Percentiles rank a stretch among this genome's conserved stretches.
Conservation (phyloP, 1,140 invertebrate species). For the Leptinotarsa lineolata region DNA sequence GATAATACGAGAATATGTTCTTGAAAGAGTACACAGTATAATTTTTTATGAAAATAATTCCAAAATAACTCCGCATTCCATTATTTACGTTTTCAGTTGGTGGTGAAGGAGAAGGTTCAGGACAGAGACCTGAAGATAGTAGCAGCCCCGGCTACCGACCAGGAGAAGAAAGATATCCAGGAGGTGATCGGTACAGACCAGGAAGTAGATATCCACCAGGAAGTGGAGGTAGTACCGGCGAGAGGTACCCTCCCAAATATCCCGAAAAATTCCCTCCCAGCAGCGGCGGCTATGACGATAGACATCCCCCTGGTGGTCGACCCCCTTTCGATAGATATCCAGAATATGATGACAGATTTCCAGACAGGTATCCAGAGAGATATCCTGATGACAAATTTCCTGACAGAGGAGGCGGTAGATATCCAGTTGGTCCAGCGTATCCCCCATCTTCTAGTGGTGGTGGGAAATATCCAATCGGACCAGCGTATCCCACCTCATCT, state of each 20-base stretch:
- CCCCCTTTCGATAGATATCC: slow-evolving; percentile 52
- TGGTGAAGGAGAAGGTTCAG: slow-evolving; percentile 40
- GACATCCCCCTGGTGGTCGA: slow-evolving; percentile 53
- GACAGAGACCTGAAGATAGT: slow-evolving; percentile 38
- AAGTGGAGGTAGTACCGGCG: slow-evolving; percentile 42
- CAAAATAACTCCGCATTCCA: too few relatives aligned
- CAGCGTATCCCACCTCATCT: slow-evolving; percentile 42
- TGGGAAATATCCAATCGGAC: slow-evolving; percentile 23
- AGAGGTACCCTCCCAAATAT: slow-evolving; percentile 60
- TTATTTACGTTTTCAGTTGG: slow-evolving; percentile 41
- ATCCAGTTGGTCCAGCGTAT: slow-evolving; percentile 47
- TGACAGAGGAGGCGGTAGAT: slow-evolving; percentile 34
- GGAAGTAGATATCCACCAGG: slow-evolving; percentile 35
- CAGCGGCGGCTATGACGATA: slow-evolving; percentile 50
- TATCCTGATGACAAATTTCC: slow-evolving; percentile 34
- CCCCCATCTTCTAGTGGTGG: slow-evolving; percentile 39
- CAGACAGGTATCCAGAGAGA: slow-evolving; percentile 52
- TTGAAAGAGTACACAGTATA: too few relatives aligned
- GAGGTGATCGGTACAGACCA: slow-evolving; percentile 37
- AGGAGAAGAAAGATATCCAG: slow-evolving; percentile 39
- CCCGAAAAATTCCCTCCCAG: slow-evolving; percentile 52
- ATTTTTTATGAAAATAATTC: too few relatives aligned
- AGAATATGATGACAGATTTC: slow-evolving; percentile 52
- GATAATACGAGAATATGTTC: too few relatives aligned
- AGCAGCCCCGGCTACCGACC: slow-evolving; percentile 41